These are phyloP conservation scores for Oryctolagus cuniculus DNA, from an alignment of 2,113 vertebrate genomes.

Conservation along the genomic window mOryCun1.1 NC_091453.1:112263001-112263500, in stretches of 20 bases:
- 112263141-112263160: constrained; percentile 3
- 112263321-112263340: constrained; percentile 60
- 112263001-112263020: constrained; percentile 72
- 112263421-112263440: background rate
- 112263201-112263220: constrained; percentile 25
- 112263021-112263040: constrained; percentile 46
- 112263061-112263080: constrained; percentile 44
- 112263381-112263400: background rate
- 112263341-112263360: constrained; percentile 4
- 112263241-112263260: background rate
- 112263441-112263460: background rate
- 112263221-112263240: background rate
- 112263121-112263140: constrained; percentile 24
- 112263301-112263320: background rate
- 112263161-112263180: constrained; percentile 22
- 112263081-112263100: constrained; percentile 34
- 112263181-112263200: constrained; percentile 44
- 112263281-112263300: background rate
- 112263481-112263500: constrained; percentile 10
- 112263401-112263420: background rate
- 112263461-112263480: background rate
- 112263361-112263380: background rate
- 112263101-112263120: constrained; percentile 36
- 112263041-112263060: constrained; percentile 44
- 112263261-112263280: constrained; percentile 56